A percentile compares a stretch with the other conserved stretches of the same genome.
phyloP scores from a whole-genome alignment of 2,797 vertebrate species.

The Mycteria americana region DNA sequence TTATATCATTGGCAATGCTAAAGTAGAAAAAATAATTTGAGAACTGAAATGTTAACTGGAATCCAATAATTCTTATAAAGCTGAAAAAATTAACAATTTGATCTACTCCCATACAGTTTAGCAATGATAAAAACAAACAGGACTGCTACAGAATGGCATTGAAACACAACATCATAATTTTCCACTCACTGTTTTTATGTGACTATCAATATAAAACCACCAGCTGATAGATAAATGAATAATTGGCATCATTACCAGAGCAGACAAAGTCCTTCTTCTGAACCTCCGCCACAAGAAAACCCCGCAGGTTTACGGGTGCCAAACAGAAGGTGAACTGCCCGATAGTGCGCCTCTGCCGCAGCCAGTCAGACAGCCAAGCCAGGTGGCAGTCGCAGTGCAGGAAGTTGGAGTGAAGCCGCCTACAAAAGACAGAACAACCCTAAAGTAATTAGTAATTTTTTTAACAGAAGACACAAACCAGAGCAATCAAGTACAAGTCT shows the following conservation, averaged over 20 bases:
- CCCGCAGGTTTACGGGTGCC: constrained; percentile 91
- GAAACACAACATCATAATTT: not conserved
- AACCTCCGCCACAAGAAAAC: constrained; percentile 93
- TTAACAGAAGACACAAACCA: not conserved
- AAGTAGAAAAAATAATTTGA: constrained; percentile 20
- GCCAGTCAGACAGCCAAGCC: constrained; percentile 97
- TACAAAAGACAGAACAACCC: constrained; percentile 48
- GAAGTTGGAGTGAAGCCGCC: constrained; percentile 95
- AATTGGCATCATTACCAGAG: constrained; percentile 78
- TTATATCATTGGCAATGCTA: not conserved
- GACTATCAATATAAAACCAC: not conserved
- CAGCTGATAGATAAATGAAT: not conserved
- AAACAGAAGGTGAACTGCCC: constrained; percentile 98
- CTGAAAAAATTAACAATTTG: not conserved
- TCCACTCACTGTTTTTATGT: not conserved
- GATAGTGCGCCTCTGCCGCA: constrained; percentile 88
- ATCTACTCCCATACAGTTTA: constrained; percentile 18
- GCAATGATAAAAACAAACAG: not conserved
- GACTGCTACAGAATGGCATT: not conserved
- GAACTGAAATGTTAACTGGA: constrained; percentile 27
- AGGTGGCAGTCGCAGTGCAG: constrained; percentile 97
- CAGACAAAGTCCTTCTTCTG: constrained; percentile 96
- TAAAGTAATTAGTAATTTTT: not conserved
- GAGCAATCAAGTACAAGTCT: not conserved
- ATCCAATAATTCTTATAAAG: constrained; percentile 14